phyloP scores from a whole-genome alignment of 2,888 invertebrate genomes.

The Chironomus tentans region DNA sequence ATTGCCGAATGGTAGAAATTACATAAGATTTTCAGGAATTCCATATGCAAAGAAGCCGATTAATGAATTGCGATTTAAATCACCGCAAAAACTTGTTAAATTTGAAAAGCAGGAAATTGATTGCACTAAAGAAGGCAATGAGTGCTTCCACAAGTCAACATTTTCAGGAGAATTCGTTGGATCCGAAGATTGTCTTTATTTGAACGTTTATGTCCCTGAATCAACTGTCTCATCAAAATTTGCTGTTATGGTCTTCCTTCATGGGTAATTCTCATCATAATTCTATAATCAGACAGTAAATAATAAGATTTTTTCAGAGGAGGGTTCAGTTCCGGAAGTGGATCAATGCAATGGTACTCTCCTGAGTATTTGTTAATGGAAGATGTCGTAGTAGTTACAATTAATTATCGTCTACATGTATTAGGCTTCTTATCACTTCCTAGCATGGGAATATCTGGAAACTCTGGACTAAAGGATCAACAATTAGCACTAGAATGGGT shows the following conservation, averaged over 20 bases:
- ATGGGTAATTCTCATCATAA: not conserved
- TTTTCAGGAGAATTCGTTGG: slow-evolving; percentile 32
- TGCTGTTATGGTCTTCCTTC: slow-evolving; percentile 19
- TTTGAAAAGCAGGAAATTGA: slow-evolving; percentile 35
- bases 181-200: slow-evolving; percentile 38
- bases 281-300: not conserved
- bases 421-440: slow-evolving; percentile 39
- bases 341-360: slow-evolving; percentile 32
- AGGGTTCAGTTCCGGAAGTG: not conserved
- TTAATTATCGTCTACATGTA: slow-evolving; percentile 39
- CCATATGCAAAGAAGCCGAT: slow-evolving; percentile 51
- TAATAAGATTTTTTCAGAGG: not conserved
- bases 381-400: slow-evolving; percentile 38
- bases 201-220: slow-evolving; percentile 37
- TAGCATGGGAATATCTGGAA: slow-evolving; percentile 37
- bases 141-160: slow-evolving; percentile 36
- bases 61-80: slow-evolving; percentile 40
- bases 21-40: slow-evolving; percentile 46
- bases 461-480: slow-evolving; percentile 41
- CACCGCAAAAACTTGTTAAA: slow-evolving; percentile 36
- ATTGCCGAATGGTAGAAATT: slow-evolving; percentile 40
- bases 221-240: not conserved
- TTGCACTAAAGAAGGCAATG: slow-evolving; percentile 36
- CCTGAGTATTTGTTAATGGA: slow-evolving; percentile 38
- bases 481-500: slow-evolving; percentile 43